Percentiles rank a stretch among this genome's conserved stretches.
These are phyloP conservation scores for Entosphenus tridentatus DNA, from an alignment of 2,113 vertebrate genomes.

Conservation along the genomic window DNA sequence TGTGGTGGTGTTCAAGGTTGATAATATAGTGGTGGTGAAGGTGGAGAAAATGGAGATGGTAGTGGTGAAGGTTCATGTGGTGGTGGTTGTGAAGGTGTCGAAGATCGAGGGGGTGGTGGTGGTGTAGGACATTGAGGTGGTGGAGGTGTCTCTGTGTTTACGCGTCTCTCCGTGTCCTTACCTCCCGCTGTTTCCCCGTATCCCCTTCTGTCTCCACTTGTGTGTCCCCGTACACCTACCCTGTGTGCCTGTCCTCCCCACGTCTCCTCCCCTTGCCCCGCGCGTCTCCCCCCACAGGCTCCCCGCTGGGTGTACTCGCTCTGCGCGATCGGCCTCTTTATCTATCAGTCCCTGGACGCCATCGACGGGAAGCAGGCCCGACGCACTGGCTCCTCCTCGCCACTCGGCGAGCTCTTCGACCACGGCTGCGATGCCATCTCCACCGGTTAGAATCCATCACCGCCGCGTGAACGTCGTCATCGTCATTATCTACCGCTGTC, in stretches of 20 bases:
- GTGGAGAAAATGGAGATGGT: too few relatives aligned
- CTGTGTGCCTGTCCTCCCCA: background rate
- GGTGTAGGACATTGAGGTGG: too few relatives aligned
- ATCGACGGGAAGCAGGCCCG: conserved; percentile 95
- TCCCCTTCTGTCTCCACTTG: too few relatives aligned
- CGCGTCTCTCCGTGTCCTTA: background rate
- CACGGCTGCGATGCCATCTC: conserved; percentile 94
- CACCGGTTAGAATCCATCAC: conserved; percentile 35
- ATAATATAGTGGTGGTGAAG: too few relatives aligned
- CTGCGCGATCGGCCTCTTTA: conserved; percentile 71
- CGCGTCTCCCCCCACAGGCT: conserved; percentile 27
- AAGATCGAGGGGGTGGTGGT: too few relatives aligned
- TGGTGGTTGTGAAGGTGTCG: too few relatives aligned
- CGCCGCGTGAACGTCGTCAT: background rate
- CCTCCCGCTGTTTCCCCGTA: background rate
- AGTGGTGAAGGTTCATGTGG: too few relatives aligned
- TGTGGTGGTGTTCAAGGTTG: too few relatives aligned
- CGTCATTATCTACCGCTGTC: background rate
- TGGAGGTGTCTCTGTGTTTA: too few relatives aligned
- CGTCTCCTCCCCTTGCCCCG: background rate
- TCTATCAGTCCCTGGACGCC: conserved; percentile 91
- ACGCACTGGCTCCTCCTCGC: conserved; percentile 85
- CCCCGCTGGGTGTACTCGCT: conserved; percentile 81
- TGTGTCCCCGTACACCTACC: background rate
- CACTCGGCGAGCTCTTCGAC: conserved; percentile 87